These are phyloP conservation scores for Tanytarsus gracilentus DNA, from an alignment of 2,888 invertebrate species.

Conservation along the genomic window DNA sequence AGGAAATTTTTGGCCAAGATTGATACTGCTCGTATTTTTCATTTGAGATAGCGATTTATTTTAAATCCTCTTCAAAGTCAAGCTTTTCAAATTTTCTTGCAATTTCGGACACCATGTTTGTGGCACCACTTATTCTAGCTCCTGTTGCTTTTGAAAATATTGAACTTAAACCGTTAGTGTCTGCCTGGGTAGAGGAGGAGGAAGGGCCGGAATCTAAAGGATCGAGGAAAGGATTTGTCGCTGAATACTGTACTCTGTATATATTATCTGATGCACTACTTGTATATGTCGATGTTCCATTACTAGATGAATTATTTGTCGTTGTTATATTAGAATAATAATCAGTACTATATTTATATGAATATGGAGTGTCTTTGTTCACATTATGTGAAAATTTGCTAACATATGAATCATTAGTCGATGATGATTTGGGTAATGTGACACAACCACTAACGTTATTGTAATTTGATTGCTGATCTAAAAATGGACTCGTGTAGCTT, in stretches of 20 bases:
- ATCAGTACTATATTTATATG: constrained; percentile 27
- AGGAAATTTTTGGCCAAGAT: neutral
- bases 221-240: constrained; percentile 44
- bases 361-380: neutral
- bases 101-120: constrained; percentile 11
- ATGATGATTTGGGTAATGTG: constrained; percentile 40
- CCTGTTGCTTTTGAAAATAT: neutral
- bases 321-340: constrained; percentile 32
- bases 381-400: constrained; percentile 9
- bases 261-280: constrained; percentile 12
- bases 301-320: constrained; percentile 32
- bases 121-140: neutral
- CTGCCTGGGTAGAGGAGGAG: neutral
- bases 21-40: neutral
- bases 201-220: constrained; percentile 30
- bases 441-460: constrained; percentile 43
- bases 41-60: neutral
- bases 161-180: constrained; percentile 20
- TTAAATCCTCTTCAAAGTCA: constrained; percentile 28
- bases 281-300: constrained; percentile 33
- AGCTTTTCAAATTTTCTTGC: constrained; percentile 21
- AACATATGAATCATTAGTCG: constrained; percentile 15
- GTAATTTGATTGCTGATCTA: constrained; percentile 33
- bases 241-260: constrained; percentile 44
- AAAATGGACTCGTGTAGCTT: neutral